phyloP scores from a whole-genome alignment of 2,888 invertebrate genomes.

The Drosophila borborema region DNA sequence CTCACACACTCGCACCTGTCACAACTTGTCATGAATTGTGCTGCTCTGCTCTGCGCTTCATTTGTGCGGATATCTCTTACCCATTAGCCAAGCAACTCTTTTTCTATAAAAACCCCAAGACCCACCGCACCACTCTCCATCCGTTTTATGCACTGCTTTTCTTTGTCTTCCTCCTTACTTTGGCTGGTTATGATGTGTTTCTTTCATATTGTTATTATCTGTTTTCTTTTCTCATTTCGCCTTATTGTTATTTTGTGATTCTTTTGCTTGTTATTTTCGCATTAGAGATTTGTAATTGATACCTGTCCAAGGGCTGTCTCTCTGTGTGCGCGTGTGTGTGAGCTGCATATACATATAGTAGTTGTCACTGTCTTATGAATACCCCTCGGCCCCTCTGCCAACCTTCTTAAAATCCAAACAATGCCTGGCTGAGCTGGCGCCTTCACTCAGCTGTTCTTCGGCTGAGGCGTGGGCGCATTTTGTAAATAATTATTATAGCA shows the following conservation, averaged over 20 bases:
- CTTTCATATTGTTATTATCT: constrained; percentile 22
- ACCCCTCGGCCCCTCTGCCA: neutral
- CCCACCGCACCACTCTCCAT: neutral
- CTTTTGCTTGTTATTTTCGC: constrained; percentile 75
- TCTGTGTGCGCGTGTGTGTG: constrained; percentile 7
- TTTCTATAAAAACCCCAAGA: neutral
- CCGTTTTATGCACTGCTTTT: constrained; percentile 3
- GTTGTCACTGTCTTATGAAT: neutral
- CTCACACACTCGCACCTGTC: constrained; percentile 43
- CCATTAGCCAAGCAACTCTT: constrained; percentile 10
- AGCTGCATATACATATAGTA: neutral
- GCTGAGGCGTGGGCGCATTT: constrained; percentile 54
- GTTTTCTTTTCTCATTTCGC: constrained; percentile 11
- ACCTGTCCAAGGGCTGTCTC: constrained; percentile 45
- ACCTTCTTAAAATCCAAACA: constrained; percentile 26
- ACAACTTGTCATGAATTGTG: constrained; percentile 46
- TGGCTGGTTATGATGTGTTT: constrained; percentile 12
- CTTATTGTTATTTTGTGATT: constrained; percentile 53
- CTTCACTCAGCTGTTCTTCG: constrained; percentile 6
- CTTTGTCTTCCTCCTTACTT: constrained; percentile 14
- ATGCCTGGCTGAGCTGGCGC: constrained; percentile 19
- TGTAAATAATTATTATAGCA: constrained; percentile 67
- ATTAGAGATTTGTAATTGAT: constrained; percentile 77
- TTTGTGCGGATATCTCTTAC: constrained; percentile 48
- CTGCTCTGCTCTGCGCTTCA: constrained; percentile 46